Conservation (phyloP, 2,797 vertebrate genomes). For the Sternarchorhynchus goeldii region DNA sequence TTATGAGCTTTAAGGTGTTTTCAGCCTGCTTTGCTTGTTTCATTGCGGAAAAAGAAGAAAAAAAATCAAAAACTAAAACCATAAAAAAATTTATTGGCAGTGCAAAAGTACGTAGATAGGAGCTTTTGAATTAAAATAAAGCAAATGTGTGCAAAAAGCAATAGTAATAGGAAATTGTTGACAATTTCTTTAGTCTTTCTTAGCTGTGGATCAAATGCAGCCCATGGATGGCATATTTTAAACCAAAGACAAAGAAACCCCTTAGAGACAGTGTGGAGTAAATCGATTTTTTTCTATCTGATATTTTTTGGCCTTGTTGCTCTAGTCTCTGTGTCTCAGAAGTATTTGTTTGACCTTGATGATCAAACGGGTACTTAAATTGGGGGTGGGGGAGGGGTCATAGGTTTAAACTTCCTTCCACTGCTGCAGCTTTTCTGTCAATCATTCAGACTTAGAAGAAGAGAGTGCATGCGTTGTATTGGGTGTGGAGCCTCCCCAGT, state of each 20-base stretch:
- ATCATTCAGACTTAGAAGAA: constrained; percentile 37
- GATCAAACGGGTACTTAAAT: constrained; percentile 81
- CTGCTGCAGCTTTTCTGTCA: constrained; percentile 71
- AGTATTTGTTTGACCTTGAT: constrained; percentile 83
- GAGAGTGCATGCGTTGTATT: constrained; percentile 36
- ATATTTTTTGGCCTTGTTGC: constrained; percentile 54
- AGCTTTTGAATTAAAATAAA: constrained; percentile 82
- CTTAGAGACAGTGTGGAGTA: constrained; percentile 85
- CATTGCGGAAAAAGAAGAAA: constrained; percentile 82
- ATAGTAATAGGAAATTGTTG: constrained; percentile 99
- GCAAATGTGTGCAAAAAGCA: constrained; percentile 84
- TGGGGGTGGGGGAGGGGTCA: constrained; percentile 43
- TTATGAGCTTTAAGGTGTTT: constrained; percentile 88
- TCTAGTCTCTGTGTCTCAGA: constrained; percentile 61
- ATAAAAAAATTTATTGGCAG: constrained; percentile 59
- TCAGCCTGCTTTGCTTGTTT: constrained; percentile 95
- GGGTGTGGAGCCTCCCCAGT: constrained; percentile 46
- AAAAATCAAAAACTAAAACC: constrained; percentile 52
- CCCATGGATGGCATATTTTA: constrained; percentile 96
- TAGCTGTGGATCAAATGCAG: constrained; percentile 95
- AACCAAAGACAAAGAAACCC: constrained; percentile 98
- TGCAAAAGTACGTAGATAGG: constrained; percentile 77
- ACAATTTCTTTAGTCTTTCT: constrained; percentile 98
- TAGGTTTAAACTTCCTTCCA: constrained; percentile 84
- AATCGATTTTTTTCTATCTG: constrained; percentile 76